Conservation (phyloP, 2,888 invertebrate species). For the Prosapia bicincta region DNA sequence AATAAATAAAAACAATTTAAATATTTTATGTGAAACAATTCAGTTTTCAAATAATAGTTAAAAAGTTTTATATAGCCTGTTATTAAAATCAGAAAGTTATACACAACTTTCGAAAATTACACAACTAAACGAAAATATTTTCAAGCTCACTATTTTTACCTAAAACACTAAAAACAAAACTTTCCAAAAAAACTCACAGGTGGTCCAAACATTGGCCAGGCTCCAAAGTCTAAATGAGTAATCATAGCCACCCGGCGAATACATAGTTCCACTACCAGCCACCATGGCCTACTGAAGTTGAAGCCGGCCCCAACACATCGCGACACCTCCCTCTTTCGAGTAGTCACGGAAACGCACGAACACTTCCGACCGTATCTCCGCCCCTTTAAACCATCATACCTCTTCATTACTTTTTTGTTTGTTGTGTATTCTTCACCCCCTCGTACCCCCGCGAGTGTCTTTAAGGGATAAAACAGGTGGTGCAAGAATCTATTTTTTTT, state of each 20-base stretch:
- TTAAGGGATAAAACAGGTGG: background rate
- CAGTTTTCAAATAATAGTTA: too few relatives aligned
- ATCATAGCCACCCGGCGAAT: conserved; percentile 57
- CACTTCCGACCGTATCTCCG: conserved; percentile 27
- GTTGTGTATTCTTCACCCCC: background rate
- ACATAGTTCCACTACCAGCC: conserved; percentile 74
- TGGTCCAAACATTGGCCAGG: conserved; percentile 70
- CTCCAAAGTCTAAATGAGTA: conserved; percentile 74
- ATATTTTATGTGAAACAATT: too few relatives aligned
- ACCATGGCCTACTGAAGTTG: conserved; percentile 73
- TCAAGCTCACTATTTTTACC: too few relatives aligned
- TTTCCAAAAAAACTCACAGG: background rate
- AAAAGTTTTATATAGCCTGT: too few relatives aligned
- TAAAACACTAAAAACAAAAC: too few relatives aligned
- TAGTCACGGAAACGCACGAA: conserved; percentile 22
- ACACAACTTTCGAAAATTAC: too few relatives aligned
- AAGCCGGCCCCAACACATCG: conserved; percentile 24
- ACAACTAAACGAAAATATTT: too few relatives aligned
- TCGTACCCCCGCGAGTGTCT: background rate
- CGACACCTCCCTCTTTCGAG: conserved; percentile 28
- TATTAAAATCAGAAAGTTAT: too few relatives aligned
- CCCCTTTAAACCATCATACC: conserved; percentile 7
- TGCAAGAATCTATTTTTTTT: too few relatives aligned
- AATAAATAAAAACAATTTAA: too few relatives aligned
- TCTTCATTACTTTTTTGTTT: background rate